Evolutionary conservation across 2,797 vertebrate genomes (phyloP).

Genomic region (Coluber constrictor): DNA sequence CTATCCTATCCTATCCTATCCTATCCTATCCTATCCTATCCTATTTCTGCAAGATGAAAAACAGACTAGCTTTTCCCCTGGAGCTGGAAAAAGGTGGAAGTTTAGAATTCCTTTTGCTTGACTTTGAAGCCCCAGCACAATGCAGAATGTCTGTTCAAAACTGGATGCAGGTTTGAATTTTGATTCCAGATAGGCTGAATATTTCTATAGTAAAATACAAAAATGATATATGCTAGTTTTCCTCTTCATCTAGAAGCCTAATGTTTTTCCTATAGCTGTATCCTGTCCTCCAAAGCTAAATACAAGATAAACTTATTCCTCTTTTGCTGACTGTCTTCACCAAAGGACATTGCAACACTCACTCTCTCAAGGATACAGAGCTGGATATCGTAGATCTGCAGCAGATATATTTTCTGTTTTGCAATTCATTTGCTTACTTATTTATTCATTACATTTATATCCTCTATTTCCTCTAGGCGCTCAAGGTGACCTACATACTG

Average conservation of each 20-base stretch:
- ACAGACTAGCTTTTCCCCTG: not conserved
- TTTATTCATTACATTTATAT: not conserved
- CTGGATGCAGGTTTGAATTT: not conserved
- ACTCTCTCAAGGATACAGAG: not conserved
- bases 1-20: no score
- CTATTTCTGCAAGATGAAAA: not conserved
- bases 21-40: no score
- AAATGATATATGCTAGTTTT: not conserved
- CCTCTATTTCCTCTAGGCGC: not conserved
- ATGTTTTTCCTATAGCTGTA: not conserved
- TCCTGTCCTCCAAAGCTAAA: not conserved
- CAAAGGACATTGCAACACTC: not conserved
- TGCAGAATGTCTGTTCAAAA: not conserved
- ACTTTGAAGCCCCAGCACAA: not conserved
- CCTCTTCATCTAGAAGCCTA: not conserved
- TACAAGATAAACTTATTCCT: not conserved
- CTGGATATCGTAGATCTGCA: not conserved
- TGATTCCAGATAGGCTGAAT: not conserved
- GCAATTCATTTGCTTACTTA: slow-evolving; percentile 9
- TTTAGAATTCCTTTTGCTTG: not conserved
- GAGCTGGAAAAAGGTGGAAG: not conserved
- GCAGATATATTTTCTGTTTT: not conserved
- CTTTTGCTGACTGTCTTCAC: not conserved
- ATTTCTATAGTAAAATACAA: not conserved
- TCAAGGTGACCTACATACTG: not conserved